Evolutionary conservation across 2,888 invertebrate species (phyloP).

Genomic region (Octodonta nipae): DNA sequence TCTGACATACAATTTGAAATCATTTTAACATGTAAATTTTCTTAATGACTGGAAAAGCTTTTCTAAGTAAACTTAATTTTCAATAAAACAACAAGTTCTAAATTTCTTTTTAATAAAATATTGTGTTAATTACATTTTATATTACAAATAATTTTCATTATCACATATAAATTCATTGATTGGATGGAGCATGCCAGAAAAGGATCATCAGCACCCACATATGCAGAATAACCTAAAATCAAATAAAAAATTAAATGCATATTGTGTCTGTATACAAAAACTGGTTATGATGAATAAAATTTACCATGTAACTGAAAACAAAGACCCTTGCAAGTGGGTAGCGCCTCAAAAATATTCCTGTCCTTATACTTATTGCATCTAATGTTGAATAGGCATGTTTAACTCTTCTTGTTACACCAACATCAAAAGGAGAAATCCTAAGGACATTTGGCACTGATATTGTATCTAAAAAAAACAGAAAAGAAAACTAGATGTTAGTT

Average conservation of each 20-base stretch:
- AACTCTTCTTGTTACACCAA: conserved; percentile 57
- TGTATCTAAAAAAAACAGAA: conserved; percentile 37
- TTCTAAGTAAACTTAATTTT: no score
- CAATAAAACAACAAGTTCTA: no score
- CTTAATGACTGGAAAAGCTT: no score
- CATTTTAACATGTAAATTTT: no score
- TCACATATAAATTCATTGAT: no score
- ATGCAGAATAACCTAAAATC: conserved; percentile 57
- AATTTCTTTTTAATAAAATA: no score
- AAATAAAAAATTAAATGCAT: conserved; percentile 15
- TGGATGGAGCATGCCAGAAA: conserved; percentile 45
- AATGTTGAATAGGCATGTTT: conserved; percentile 65
- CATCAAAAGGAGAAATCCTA: conserved; percentile 63
- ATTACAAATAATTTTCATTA: no score
- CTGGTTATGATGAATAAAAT: conserved; percentile 21
- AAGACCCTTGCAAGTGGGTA: conserved; percentile 72
- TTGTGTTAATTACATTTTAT: no score
- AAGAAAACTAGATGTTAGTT: background rate
- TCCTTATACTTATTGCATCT: conserved; percentile 62
- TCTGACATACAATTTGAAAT: no score
- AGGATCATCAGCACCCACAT: conserved; percentile 72
- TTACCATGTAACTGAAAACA: conserved; percentile 72
- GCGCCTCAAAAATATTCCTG: conserved; percentile 65
- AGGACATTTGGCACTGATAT: conserved; percentile 57
- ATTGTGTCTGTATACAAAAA: conserved; percentile 5